phyloP scores from a whole-genome alignment of 2,888 invertebrate species.

The Fissipunctia ypsillon region DNA sequence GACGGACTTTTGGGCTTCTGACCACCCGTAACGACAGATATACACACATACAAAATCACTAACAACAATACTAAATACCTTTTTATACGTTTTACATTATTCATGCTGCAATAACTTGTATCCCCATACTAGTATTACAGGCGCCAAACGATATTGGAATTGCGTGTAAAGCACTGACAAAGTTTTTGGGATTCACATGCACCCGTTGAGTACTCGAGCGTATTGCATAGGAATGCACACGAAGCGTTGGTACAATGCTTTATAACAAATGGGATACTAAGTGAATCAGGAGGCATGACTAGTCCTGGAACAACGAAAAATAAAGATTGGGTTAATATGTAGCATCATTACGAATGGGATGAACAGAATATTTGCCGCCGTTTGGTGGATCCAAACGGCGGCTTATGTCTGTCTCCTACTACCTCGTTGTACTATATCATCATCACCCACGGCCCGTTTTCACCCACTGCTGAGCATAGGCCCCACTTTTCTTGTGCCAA shows the following conservation, averaged over 20 bases:
- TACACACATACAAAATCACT: not conserved
- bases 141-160: fast-evolving
- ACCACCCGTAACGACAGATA: not conserved
- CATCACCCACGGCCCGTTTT: no score
- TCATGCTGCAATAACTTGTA: not conserved
- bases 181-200: not conserved
- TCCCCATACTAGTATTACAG: not conserved
- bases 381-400: no score
- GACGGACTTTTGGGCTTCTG: not conserved
- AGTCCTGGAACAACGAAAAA: slow-evolving; percentile 28
- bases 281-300: not conserved
- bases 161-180: not conserved
- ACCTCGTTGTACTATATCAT: no score
- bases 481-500: no score
- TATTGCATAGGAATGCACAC: not conserved
- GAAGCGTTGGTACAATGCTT: slow-evolving; percentile 12
- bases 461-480: no score
- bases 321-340: not conserved
- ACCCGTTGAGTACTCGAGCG: not conserved
- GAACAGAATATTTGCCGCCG: not conserved
- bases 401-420: not conserved
- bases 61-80: not conserved
- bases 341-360: not conserved
- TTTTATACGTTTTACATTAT: slow-evolving; percentile 1
- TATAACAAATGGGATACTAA: not conserved